Percentiles rank a stretch among this genome's conserved stretches.
Evolutionary conservation across 2,888 invertebrate species (phyloP).

Genomic region (Omphaloscelis lunosa): DNA sequence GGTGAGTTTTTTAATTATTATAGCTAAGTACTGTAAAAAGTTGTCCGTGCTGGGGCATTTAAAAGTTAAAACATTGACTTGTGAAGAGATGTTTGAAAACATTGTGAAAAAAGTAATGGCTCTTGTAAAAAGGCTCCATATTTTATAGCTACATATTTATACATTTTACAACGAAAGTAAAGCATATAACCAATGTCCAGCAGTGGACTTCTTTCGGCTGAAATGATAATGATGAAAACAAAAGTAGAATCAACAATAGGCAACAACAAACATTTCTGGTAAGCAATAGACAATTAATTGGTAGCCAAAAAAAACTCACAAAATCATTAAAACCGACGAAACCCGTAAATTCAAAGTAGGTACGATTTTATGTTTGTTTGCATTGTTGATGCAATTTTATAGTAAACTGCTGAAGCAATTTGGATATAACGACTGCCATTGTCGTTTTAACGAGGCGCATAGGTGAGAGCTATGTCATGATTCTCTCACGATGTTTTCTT

Average conservation of each 20-base stretch:
- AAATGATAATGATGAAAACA: not conserved
- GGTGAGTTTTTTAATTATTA: conserved; percentile 65
- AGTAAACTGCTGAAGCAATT: conserved; percentile 31
- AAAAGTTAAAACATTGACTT: not conserved
- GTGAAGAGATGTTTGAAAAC: not conserved
- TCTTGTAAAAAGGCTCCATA: not conserved
- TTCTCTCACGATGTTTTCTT: conserved; percentile 42
- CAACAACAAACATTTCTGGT: not conserved
- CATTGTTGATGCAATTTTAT: conserved; percentile 31
- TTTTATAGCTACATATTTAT: not conserved
- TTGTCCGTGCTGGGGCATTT: not conserved
- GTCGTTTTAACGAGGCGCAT: conserved; percentile 28
- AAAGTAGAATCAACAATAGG: not conserved
- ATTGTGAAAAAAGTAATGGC: too few relatives aligned
- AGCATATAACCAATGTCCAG: not conserved
- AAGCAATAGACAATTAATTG: not conserved
- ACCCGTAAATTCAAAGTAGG: conserved; percentile 11
- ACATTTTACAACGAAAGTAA: not conserved
- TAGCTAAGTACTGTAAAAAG: not conserved
- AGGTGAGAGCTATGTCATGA: conserved; percentile 27
- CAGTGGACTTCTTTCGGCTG: not conserved
- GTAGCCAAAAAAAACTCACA: not conserved
- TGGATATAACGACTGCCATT: conserved; percentile 40
- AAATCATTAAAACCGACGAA: not conserved
- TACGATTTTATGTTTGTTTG: conserved; percentile 25